phyloP scores from a whole-genome alignment of 2,888 invertebrate species.

The Agrotis exclamationis region DNA sequence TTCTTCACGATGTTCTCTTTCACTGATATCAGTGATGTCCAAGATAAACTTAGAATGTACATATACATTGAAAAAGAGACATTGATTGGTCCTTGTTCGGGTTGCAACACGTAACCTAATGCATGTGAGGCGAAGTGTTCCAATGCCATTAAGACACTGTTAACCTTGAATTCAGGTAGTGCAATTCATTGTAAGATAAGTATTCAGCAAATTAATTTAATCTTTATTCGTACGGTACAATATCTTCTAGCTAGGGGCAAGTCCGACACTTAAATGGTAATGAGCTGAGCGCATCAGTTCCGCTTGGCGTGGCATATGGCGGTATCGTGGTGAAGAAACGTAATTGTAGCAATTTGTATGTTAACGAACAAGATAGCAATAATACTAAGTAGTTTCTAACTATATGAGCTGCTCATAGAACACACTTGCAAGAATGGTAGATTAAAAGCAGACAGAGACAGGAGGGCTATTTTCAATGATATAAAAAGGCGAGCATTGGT shows the following conservation, averaged over 20 bases:
- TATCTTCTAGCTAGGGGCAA: conserved; percentile 11
- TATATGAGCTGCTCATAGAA: neutral
- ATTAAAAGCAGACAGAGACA: neutral
- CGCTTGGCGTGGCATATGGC: conserved; percentile 26
- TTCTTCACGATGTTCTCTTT: too few species aligned
- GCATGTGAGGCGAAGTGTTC: too few species aligned
- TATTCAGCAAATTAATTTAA: conserved; percentile 18
- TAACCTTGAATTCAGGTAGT: conserved; percentile 41
- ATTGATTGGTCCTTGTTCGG: too few species aligned
- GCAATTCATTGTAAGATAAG: conserved; percentile 20
- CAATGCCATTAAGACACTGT: too few species aligned
- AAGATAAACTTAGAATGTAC: too few species aligned
- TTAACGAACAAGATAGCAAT: conserved; percentile 21
- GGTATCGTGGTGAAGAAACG: conserved; percentile 22
- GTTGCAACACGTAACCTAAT: too few species aligned
- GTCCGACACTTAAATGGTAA: conserved; percentile 51
- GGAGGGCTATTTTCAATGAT: neutral
- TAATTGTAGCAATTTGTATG: conserved; percentile 37
- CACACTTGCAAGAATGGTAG: neutral
- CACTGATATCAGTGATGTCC: too few species aligned
- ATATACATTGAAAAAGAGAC: too few species aligned
- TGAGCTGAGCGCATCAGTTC: conserved; percentile 38
- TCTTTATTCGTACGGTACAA: conserved; percentile 11
- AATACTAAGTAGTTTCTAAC: conserved; percentile 8
- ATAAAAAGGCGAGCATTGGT: neutral